phyloP scores from a whole-genome alignment of 1,140 invertebrate genomes.

The Dinothrombium tinctorium region DNA sequence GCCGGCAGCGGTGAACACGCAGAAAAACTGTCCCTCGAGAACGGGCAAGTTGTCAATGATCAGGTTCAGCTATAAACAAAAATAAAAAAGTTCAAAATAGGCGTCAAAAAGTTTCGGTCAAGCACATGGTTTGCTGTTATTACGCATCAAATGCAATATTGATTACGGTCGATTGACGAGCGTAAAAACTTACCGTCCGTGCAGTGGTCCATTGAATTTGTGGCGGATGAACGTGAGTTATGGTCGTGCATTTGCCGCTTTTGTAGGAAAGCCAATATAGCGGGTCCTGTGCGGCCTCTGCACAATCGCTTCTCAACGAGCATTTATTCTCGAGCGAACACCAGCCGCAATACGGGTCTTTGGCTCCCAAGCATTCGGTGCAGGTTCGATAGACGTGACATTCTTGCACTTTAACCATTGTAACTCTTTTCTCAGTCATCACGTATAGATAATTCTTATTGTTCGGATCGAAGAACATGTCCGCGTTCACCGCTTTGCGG shows the following conservation, averaged over 20 bases:
- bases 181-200: too few species aligned
- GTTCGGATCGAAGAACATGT: slow-evolving; percentile 57
- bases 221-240: slow-evolving; percentile 67
- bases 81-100: too few species aligned
- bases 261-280: slow-evolving; percentile 90
- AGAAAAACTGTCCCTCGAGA: slow-evolving; percentile 61
- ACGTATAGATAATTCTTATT: slow-evolving; percentile 60
- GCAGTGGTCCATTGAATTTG: slow-evolving; percentile 77
- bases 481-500: slow-evolving; percentile 51
- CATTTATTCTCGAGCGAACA: slow-evolving; percentile 93
- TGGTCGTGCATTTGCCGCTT: slow-evolving; percentile 79
- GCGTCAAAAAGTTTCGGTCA: too few species aligned
- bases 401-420: slow-evolving; percentile 67
- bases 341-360: slow-evolving; percentile 94
- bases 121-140: too few species aligned
- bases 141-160: too few species aligned
- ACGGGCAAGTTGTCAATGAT: slow-evolving; percentile 78
- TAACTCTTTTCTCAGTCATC: slow-evolving; percentile 63
- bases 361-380: slow-evolving; percentile 66
- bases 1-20: slow-evolving; percentile 74
- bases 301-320: slow-evolving; percentile 62
- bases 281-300: slow-evolving; percentile 68
- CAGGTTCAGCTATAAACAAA: too few species aligned
- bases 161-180: too few species aligned
- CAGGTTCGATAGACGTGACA: slow-evolving; percentile 78